Conservation (phyloP, 2,113 vertebrate genomes). For the human (Homo sapiens) region GRCh38 chr2:66560001-66560500, state of each 20-base stretch:
- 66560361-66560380: too few relatives aligned
- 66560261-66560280: constrained; percentile 81
- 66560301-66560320: constrained; percentile 56
- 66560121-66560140: constrained; percentile 50
- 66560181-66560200: constrained; percentile 71
- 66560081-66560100: neutral
- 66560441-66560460: too few relatives aligned
- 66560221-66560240: constrained; percentile 72
- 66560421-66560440: too few relatives aligned
- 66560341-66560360: too few relatives aligned
- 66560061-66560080: constrained; percentile 52
- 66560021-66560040: too few relatives aligned
- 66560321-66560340: too few relatives aligned
- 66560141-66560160: constrained; percentile 68
- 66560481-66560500: too few relatives aligned
- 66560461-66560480: too few relatives aligned
- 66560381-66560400: too few relatives aligned
- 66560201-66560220: constrained; percentile 77
- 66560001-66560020: too few relatives aligned
- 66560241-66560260: constrained; percentile 79
- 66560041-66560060: too few relatives aligned
- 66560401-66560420: too few relatives aligned
- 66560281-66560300: constrained; percentile 75
- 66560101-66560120: neutral
- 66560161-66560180: constrained; percentile 65